These are phyloP conservation scores for Trissolcus brochymenae DNA, from an alignment of 2,888 invertebrate genomes.

Conservation along the genomic window DNA sequence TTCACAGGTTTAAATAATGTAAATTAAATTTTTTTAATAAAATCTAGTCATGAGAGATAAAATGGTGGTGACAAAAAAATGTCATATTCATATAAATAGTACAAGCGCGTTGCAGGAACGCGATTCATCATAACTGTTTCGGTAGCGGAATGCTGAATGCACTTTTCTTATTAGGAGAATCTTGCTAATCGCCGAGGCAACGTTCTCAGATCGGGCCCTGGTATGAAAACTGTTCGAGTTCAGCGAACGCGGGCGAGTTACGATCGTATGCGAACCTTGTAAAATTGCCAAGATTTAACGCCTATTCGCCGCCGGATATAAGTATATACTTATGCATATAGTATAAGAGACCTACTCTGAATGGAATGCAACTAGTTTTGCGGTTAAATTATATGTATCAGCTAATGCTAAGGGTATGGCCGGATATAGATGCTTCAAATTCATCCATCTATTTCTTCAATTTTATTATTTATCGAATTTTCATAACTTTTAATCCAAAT, in stretches of 20 bases:
- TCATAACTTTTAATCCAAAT: too few relatives aligned
- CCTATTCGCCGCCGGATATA: background rate
- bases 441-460: background rate
- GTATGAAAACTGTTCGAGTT: slow-evolving; percentile 46
- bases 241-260: slow-evolving; percentile 48
- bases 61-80: background rate
- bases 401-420: slow-evolving; percentile 24
- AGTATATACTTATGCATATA: slow-evolving; percentile 6
- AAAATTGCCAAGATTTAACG: slow-evolving; percentile 35
- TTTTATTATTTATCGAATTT: too few relatives aligned
- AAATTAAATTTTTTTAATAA: too few relatives aligned
- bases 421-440: background rate
- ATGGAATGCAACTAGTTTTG: slow-evolving; percentile 45
- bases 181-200: slow-evolving; percentile 69
- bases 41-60: too few relatives aligned
- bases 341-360: slow-evolving; percentile 41
- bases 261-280: slow-evolving; percentile 19
- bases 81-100: slow-evolving; percentile 1
- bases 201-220: slow-evolving; percentile 43
- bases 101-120: slow-evolving; percentile 53
- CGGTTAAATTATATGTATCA: slow-evolving; percentile 37
- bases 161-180: slow-evolving; percentile 73
- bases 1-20: too few relatives aligned
- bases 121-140: slow-evolving; percentile 73
- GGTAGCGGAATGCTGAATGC: slow-evolving; percentile 73